phyloP scores from a whole-genome alignment of 1,140 invertebrate species.

The Eulimnadia texana region DNA sequence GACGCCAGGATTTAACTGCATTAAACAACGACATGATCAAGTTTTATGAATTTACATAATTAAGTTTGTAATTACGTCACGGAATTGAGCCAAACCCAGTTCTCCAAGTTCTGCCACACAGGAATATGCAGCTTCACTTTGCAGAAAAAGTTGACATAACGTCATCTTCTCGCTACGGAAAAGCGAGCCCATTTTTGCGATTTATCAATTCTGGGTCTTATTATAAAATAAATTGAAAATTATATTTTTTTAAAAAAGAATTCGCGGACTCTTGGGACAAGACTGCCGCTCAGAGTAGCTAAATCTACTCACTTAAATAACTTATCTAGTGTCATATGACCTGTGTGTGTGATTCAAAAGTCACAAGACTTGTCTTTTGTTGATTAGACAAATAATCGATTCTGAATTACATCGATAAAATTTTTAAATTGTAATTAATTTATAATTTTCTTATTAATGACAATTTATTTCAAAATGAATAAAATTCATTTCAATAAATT shows the following conservation, averaged over 20 bases:
- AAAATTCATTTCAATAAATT: not conserved
- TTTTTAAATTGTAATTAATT: not conserved
- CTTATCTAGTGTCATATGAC: not conserved
- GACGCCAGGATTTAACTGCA: slow-evolving; percentile 78
- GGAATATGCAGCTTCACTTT: slow-evolving; percentile 84
- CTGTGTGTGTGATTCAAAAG: not conserved
- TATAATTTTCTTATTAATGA: not conserved
- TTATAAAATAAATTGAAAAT: too few relatives aligned
- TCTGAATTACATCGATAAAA: not conserved
- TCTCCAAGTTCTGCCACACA: slow-evolving; percentile 86
- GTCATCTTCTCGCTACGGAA: slow-evolving; percentile 86
- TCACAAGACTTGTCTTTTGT: not conserved
- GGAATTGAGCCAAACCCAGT: slow-evolving; percentile 80
- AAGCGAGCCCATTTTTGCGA: slow-evolving; percentile 20
- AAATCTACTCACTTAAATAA: too few relatives aligned
- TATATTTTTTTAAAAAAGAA: too few relatives aligned
- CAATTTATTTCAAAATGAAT: too few relatives aligned
- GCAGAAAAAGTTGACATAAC: slow-evolving; percentile 74
- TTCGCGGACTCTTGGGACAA: too few relatives aligned
- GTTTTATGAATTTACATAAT: not conserved
- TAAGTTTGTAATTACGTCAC: slow-evolving; percentile 54
- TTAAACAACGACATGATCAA: not conserved
- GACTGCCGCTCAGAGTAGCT: too few relatives aligned
- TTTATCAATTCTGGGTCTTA: too few relatives aligned
- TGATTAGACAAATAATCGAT: not conserved